Evolutionary conservation across 2,888 invertebrate species (phyloP), one percentile per base, ranked within the genome.

Genomic region (Melieria crassipennis): DNA sequence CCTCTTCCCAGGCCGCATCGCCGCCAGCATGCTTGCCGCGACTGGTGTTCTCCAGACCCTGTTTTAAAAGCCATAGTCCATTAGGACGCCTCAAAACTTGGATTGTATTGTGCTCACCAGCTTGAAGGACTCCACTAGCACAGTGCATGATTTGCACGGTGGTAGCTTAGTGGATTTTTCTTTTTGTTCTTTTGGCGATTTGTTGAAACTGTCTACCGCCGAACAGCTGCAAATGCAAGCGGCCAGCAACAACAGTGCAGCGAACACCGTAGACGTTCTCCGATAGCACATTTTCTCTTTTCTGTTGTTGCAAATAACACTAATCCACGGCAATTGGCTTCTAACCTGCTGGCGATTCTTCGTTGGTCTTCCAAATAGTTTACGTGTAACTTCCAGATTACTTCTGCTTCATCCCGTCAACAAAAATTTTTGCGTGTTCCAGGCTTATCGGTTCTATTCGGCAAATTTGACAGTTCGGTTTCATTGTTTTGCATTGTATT

Each of bases 1-100:
- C 92, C 84, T 96, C 95, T 84, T 97, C 97, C 96, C 97, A 97
- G 5, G 94, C 95, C 0, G 96, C 91, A 84, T 97, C 97, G 0
- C 97, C 97, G 4, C 97, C 97, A 79, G 95, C 97, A 87, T 93
- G 96, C 85, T 96, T 95, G 10, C 93, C 94, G 78, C 94, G 90
- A n/a, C 92, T 88, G 0, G 97, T 97, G 77, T 90, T 90, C 75
- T 93, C 92, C 76, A 97, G 87, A 3, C 95, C 96, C 91, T 81
- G 46, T 13, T 11, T 16, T 13, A 16, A 50, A 16, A 11, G 13
- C 30, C 30, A 30, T 30, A 3, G 30, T 30, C 30, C 30, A 30
- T 30, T 30, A 30, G 30, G 30, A 30, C 5, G 4, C 6, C 0
- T 10, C 11, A 58, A 7, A 30, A 13, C 13, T 16, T 9, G 13